Conservation (phyloP, 2,888 invertebrate species). For the Nasonovia ribisnigri region DNA sequence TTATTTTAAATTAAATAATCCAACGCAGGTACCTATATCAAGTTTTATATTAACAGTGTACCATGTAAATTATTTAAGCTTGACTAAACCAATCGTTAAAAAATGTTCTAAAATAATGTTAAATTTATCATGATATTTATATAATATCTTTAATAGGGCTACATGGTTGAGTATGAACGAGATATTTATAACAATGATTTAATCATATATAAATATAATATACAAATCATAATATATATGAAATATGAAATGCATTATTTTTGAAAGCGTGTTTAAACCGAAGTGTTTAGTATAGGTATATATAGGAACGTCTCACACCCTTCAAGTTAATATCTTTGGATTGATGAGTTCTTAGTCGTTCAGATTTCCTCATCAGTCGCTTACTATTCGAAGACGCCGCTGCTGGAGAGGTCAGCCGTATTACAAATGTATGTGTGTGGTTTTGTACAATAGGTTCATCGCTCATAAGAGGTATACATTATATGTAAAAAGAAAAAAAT, state of each 20-base stretch:
- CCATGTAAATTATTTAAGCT: not conserved
- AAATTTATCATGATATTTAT: not conserved
- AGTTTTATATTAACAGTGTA: not conserved
- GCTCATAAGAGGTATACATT: not conserved
- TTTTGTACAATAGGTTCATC: not conserved
- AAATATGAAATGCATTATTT: not conserved
- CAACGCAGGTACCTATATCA: not conserved
- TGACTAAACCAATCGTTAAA: not conserved
- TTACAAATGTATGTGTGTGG: not conserved
- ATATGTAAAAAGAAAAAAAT: not conserved
- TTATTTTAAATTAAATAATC: not conserved
- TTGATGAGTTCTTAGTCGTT: slow-evolving; percentile 11
- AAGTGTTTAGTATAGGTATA: not conserved
- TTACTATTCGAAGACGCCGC: not conserved
- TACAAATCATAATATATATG: not conserved
- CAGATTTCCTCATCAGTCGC: not conserved
- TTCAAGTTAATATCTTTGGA: not conserved
- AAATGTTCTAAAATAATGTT: not conserved
- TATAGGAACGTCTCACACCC: not conserved
- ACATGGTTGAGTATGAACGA: not conserved
- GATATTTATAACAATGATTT: not conserved
- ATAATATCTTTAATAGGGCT: not conserved
- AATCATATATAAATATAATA: not conserved
- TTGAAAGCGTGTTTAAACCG: not conserved
- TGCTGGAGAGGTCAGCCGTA: slow-evolving; percentile 6